phyloP scores from a whole-genome alignment of 1,140 invertebrate species.

The roundworm (Caenorhabditis elegans) region WBcel235 BX284606.5:4008001-4008500 shows the following conservation, averaged over 20 bases:
- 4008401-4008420: constrained; percentile 36
- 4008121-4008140: background rate
- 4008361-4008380: constrained; percentile 41
- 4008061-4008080: background rate
- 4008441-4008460: constrained; percentile 7
- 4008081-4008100: background rate
- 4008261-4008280: background rate
- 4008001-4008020: background rate
- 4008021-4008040: background rate
- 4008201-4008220: background rate
- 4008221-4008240: background rate
- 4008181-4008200: constrained; percentile 15
- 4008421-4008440: constrained; percentile 36
- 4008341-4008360: constrained; percentile 42
- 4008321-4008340: constrained; percentile 20
- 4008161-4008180: background rate
- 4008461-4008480: background rate
- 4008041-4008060: background rate
- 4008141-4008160: no score
- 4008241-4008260: constrained; percentile 7
- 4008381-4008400: constrained; percentile 34
- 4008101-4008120: background rate
- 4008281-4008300: background rate
- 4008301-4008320: constrained; percentile 11
- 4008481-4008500: no score